phyloP scores from a whole-genome alignment of 64 coral and sea anemone genomes.

The Cladopsammia gracilis region DNA sequence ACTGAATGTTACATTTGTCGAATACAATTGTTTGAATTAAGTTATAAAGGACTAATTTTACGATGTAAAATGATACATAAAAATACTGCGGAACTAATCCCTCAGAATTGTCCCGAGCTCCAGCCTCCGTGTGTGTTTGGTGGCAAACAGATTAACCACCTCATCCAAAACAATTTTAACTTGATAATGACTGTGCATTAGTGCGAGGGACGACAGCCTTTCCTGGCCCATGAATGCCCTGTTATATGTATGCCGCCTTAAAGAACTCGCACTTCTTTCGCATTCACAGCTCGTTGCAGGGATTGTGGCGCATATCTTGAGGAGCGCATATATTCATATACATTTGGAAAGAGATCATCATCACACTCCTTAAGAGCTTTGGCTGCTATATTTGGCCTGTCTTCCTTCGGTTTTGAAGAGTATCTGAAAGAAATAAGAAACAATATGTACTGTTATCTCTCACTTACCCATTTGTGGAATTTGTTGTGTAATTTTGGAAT shows the following conservation, averaged over 20 bases:
- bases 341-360: too few species aligned
- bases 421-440: too few species aligned
- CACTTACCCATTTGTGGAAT: too few species aligned
- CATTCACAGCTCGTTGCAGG: constrained; percentile 56
- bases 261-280: constrained; percentile 54
- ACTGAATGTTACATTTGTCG: too few species aligned
- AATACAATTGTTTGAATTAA: too few species aligned
- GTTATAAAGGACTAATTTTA: too few species aligned
- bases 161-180: constrained; percentile 36
- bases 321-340: background rate
- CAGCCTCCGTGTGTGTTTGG: constrained; percentile 50
- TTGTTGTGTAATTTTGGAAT: too few species aligned
- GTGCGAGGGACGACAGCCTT: constrained; percentile 55
- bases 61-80: too few species aligned
- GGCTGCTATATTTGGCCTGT: too few species aligned
- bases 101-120: constrained; percentile 20
- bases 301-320: constrained; percentile 42
- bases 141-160: constrained; percentile 64
- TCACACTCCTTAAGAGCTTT: too few species aligned
- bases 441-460: too few species aligned
- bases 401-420: too few species aligned
- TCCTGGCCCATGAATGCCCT: constrained; percentile 66
- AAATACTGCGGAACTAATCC: background rate
- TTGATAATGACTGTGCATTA: constrained; percentile 52
- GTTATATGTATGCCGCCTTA: constrained; percentile 56